Percentiles rank a stretch among this genome's conserved stretches.
Conservation (phyloP, 2,888 invertebrate genomes). For the Acleris sparsana region DNA sequence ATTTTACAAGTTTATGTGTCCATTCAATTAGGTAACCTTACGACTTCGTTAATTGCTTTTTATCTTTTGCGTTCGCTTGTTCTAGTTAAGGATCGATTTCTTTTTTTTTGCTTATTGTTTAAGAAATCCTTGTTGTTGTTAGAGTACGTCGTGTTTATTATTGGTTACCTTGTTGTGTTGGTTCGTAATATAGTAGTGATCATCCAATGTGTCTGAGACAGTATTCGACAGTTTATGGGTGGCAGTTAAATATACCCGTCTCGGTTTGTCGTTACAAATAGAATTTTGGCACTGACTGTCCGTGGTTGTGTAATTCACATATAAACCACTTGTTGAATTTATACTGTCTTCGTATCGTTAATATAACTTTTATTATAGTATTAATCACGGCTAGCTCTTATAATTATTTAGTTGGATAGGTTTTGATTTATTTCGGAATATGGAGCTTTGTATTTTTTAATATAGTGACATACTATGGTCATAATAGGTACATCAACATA, state of each 20-base stretch:
- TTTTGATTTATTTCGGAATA: too few species aligned
- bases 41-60: too few species aligned
- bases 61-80: too few species aligned
- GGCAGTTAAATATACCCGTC: constrained; percentile 82
- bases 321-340: constrained; percentile 77
- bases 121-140: background rate
- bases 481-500: background rate
- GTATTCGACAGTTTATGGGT: constrained; percentile 81
- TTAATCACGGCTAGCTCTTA: constrained; percentile 22
- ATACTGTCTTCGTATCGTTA: constrained; percentile 54
- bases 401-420: constrained; percentile 16
- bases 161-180: constrained; percentile 44
- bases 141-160: constrained; percentile 5
- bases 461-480: too few species aligned
- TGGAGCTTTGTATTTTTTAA: too few species aligned
- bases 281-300: constrained; percentile 82
- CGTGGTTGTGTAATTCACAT: constrained; percentile 81
- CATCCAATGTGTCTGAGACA: constrained; percentile 60
- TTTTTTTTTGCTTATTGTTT: too few species aligned
- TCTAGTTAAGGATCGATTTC: background rate
- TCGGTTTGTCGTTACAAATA: constrained; percentile 82
- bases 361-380: constrained; percentile 43
- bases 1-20: background rate
- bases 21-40: background rate
- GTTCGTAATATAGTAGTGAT: constrained; percentile 49